These are phyloP conservation scores for Neodiprion virginianus DNA, from an alignment of 1,140 invertebrate species.

Conservation along the genomic window DNA sequence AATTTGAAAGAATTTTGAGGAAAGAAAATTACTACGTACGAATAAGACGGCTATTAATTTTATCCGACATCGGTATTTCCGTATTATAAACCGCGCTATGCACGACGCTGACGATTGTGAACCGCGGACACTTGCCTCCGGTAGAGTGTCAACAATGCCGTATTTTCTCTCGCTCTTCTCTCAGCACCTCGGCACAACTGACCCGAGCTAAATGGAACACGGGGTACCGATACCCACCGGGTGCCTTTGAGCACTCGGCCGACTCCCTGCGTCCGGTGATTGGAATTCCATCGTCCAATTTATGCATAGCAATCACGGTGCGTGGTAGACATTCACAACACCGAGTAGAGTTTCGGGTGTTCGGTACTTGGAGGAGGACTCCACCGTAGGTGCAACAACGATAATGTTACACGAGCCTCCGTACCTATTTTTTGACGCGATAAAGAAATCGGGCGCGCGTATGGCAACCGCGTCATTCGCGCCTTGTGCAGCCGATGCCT, in stretches of 20 bases:
- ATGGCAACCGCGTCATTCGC: no score
- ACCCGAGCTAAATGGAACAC: background rate
- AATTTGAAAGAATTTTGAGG: no score
- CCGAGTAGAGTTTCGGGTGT: background rate
- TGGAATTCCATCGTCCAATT: constrained; percentile 17
- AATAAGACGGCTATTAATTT: no score
- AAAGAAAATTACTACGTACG: no score
- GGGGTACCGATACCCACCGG: constrained; percentile 2
- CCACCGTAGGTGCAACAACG: background rate
- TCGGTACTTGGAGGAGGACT: background rate
- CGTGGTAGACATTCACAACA: background rate
- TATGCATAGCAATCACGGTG: constrained; percentile 12
- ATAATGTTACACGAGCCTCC: background rate
- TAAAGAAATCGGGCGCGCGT: no score
- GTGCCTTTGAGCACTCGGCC: constrained; percentile 10
- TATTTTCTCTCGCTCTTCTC: background rate
- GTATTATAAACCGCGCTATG: no score
- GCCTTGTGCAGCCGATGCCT: background rate
- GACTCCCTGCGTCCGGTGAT: constrained; percentile 9
- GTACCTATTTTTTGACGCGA: no score
- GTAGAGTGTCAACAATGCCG: no score
- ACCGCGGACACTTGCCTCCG: no score
- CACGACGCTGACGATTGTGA: no score
- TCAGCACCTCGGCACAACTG: background rate
- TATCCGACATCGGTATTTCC: no score